These are phyloP conservation scores for Mohoua ochrocephala DNA, from an alignment of 2,113 vertebrate genomes.

Conservation along the genomic window DNA sequence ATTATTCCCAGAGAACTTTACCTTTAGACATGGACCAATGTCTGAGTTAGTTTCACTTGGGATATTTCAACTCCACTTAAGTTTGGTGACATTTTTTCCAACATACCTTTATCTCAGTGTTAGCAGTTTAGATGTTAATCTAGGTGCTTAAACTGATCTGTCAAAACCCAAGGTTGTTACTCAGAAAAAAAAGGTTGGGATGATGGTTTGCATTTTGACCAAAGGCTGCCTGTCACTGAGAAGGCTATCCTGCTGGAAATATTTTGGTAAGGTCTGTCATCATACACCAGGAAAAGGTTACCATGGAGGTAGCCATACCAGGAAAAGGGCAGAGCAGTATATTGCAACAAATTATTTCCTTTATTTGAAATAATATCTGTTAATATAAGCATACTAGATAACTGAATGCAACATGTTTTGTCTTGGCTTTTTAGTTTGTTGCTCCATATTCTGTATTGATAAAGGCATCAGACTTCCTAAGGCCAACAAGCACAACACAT, in stretches of 20 bases:
- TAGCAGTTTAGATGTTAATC: background rate
- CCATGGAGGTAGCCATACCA: background rate
- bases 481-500: background rate
- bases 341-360: background rate
- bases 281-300: background rate
- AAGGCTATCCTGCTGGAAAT: background rate
- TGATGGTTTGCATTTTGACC: background rate
- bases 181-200: background rate
- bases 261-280: background rate
- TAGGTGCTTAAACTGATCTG: background rate
- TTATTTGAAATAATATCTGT: background rate
- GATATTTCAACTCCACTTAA: background rate
- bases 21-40: background rate
- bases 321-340: background rate
- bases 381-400: background rate
- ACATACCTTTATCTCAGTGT: background rate
- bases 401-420: background rate
- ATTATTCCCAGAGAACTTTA: background rate
- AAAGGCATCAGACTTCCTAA: background rate
- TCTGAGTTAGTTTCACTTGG: background rate
- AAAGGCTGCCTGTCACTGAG: background rate
- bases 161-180: background rate
- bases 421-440: background rate
- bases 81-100: background rate
- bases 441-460: background rate